Evolutionary conservation across 2,888 invertebrate genomes (phyloP).

Genomic region (Nemoura dubitans): DNA sequence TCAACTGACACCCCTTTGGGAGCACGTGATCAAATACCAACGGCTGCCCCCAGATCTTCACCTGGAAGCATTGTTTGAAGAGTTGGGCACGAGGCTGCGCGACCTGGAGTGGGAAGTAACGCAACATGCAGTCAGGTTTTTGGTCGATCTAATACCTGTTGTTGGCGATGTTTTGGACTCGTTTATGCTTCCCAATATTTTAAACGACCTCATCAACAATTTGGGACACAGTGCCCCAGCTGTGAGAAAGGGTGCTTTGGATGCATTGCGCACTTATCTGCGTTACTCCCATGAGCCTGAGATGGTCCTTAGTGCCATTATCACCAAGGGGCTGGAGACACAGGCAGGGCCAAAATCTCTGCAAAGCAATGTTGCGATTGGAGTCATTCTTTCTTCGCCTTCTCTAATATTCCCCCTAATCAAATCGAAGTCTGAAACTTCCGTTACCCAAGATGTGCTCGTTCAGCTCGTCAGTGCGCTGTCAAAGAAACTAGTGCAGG

Average conservation of each 20-base stretch:
- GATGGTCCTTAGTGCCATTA: conserved; percentile 70
- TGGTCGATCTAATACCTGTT: conserved; percentile 80
- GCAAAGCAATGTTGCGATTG: conserved; percentile 69
- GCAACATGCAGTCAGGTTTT: conserved; percentile 80
- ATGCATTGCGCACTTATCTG: conserved; percentile 78
- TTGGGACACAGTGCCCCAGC: conserved; percentile 83
- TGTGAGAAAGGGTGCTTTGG: conserved; percentile 80
- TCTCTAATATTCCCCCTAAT: conserved; percentile 68
- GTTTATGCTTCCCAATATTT: conserved; percentile 67
- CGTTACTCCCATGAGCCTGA: conserved; percentile 74
- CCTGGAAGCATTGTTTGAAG: conserved; percentile 72
- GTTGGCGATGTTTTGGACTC: conserved; percentile 72
- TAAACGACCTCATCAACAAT: conserved; percentile 78
- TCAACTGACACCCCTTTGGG: conserved; percentile 81
- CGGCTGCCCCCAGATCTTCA: conserved; percentile 76
- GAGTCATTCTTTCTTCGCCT: conserved; percentile 72
- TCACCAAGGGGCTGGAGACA: conserved; percentile 72
- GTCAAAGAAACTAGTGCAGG: conserved; percentile 61
- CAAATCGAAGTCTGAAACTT: conserved; percentile 49
- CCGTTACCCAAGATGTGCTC: conserved; percentile 54
- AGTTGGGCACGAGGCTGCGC: conserved; percentile 75
- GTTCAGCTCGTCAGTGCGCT: conserved; percentile 59
- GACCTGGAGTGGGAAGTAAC: conserved; percentile 88
- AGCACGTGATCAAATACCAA: conserved; percentile 77
- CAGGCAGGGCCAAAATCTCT: conserved; percentile 66